Base-by-base conservation (phyloP, 2,113 vertebrate species). In the Marmota monax region DNA sequence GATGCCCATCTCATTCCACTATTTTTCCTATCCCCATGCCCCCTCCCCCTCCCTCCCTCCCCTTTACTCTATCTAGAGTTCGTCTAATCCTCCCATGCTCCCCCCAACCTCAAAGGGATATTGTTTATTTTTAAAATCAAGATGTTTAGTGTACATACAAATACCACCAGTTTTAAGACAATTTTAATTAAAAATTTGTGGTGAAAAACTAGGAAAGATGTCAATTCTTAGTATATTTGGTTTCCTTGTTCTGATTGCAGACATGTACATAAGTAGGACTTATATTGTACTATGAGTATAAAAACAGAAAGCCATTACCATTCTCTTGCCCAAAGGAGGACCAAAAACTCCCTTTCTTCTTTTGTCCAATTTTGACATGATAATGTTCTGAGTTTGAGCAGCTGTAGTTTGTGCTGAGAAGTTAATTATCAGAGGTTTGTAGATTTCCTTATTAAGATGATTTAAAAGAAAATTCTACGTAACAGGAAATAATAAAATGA, bases 321-420 rank as follows among this genome's bases (percentile, higher is more conserved):
- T 99, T 98, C 97, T 99, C 96, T 99, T 99, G 93, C 99, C 99
- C 90, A 99, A 32, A 27, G 99, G 99, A 78, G 99, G 99, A 51
- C 99, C 99, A 63, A 98, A 99, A 86, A 99, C 98, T 94, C 99
- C 99, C 97, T 99, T 99, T 88, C 99, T 99, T 76, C 99, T 98
- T 98, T 99, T 99, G 97, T 99, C 99, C 94, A 99, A 94, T 96
- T 99, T 99, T 53, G 99, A 99, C 99, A 99, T 99, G 78, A 99
- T 99, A 92, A 99, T 99, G 97, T 99, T 99, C 97, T 99, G 99
- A 65, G 99, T 99, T 97, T 99, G 99, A 90, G 99, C 98, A 45
- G 99, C 99, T 69, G 99, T 99, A 34, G 99, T 99, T 98, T 99
- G 99, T 77, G 99, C 99, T 78, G 99, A 99, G 97, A 99, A 99